Conservation (phyloP, 2,888 invertebrate species). For the Apotomis betuletana region DNA sequence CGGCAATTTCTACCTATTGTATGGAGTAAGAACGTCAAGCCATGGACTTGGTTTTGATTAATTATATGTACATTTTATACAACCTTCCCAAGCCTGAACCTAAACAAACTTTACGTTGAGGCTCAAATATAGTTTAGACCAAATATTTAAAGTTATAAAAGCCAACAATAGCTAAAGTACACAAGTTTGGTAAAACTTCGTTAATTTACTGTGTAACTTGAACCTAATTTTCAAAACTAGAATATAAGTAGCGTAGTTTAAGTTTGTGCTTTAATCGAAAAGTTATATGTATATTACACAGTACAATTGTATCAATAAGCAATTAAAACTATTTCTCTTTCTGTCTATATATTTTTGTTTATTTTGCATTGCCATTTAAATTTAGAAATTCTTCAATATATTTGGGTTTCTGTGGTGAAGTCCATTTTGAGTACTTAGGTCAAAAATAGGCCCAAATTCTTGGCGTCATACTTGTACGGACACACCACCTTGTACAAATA, state of each 20-base stretch:
- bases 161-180: background rate
- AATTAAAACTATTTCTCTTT: too few species aligned
- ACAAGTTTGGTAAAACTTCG: background rate
- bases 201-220: constrained; percentile 9
- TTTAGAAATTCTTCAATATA: too few species aligned
- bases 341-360: too few species aligned
- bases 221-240: background rate
- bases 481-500: background rate
- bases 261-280: background rate
- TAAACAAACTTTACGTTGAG: background rate
- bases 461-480: too few species aligned
- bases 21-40: background rate
- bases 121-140: background rate
- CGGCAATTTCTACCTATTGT: too few species aligned
- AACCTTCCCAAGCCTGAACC: background rate
- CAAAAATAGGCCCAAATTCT: too few species aligned
- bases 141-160: background rate
- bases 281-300: background rate
- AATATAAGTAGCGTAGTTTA: background rate
- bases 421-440: too few species aligned
- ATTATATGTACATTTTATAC: background rate
- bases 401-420: too few species aligned
- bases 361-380: too few species aligned
- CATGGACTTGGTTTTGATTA: background rate
- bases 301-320: too few species aligned